Evolutionary conservation across 1,140 invertebrate genomes (phyloP), one percentile per base, ranked within the genome.

Genomic region (Drosophila equinoxialis): DNA sequence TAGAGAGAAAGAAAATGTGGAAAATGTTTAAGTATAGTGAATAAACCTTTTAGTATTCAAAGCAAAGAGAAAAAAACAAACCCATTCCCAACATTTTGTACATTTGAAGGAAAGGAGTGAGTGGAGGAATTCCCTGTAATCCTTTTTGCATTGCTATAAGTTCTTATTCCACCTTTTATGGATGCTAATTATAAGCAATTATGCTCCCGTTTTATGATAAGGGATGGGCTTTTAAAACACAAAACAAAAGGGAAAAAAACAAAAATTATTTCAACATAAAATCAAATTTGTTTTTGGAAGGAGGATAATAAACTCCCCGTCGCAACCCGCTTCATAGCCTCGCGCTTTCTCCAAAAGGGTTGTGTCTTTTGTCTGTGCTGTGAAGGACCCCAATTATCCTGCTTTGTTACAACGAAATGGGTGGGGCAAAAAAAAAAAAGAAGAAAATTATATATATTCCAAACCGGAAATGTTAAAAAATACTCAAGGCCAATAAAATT

Each of bases 161-260:
- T 51, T 51, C 45, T 59, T 41, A 60, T 30, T 14, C 20, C 51
- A 65, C 41, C 30, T 65, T 69, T 35, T 61, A 65, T 59, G 39
- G 57, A 45, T 51, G 51, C 69, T 78, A 74, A 78, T 78, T 75
- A 67, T 45, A 67, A 41, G 54, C 72, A 75, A 75, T 45, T 35
- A 62, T 17, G 60, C 45, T 59, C 17, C 60, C 26, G 41, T 45
- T 41, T 71, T 75, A 67, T 67, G 72, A 71, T 71, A 78, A 74
- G 68, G 57, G 48, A 71, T 66, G 51, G 75, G 64, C 64, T 67
- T 60, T 67, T 59, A 61, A 64, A 60, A 23, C 30, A 65, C 69
- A 67, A 65, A 30, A 30, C 30, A 30, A 30, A 30, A 30, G 4
- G 23, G 23, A 26, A 26, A 26, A 26, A 26, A 26, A 30, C 5